These are phyloP conservation scores for Pterobdella sp. DNA, from an alignment of 2,888 invertebrate genomes.

Conservation along the genomic window DNA sequence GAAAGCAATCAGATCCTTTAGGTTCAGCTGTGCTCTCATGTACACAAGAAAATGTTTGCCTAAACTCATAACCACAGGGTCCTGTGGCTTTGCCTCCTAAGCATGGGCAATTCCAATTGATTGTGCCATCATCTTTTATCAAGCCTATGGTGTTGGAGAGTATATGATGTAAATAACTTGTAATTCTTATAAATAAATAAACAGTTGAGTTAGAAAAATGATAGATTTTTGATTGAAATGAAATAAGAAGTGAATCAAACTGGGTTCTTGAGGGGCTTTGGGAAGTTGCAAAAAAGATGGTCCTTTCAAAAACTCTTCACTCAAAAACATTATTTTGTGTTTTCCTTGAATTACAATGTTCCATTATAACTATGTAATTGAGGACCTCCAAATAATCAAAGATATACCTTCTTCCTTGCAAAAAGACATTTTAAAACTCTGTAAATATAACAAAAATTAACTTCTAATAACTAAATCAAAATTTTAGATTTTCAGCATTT, in stretches of 20 bases:
- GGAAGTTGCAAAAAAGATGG: background rate
- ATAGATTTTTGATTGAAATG: background rate
- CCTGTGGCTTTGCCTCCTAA: conserved; percentile 95
- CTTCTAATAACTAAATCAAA: background rate
- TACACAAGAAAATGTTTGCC: conserved; percentile 89
- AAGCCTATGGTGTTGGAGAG: conserved; percentile 58
- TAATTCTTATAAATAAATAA: background rate
- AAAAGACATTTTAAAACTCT: background rate
- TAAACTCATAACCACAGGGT: conserved; percentile 84
- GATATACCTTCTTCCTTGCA: conserved; percentile 9
- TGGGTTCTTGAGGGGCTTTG: conserved; percentile 9
- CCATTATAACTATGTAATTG: background rate
- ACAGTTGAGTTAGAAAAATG: background rate
- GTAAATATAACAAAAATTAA: background rate
- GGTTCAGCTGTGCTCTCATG: conserved; percentile 72
- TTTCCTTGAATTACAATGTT: background rate
- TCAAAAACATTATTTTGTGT: background rate
- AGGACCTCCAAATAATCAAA: background rate
- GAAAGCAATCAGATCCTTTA: conserved; percentile 85
- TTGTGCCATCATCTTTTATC: conserved; percentile 73
- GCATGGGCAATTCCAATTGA: conserved; percentile 95
- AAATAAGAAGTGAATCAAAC: background rate
- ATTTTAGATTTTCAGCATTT: background rate
- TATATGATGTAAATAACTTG: background rate
- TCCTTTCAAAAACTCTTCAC: background rate